These are phyloP conservation scores for Bombycilla garrulus DNA, from an alignment of 2,113 vertebrate species.

Conservation along the genomic window DNA sequence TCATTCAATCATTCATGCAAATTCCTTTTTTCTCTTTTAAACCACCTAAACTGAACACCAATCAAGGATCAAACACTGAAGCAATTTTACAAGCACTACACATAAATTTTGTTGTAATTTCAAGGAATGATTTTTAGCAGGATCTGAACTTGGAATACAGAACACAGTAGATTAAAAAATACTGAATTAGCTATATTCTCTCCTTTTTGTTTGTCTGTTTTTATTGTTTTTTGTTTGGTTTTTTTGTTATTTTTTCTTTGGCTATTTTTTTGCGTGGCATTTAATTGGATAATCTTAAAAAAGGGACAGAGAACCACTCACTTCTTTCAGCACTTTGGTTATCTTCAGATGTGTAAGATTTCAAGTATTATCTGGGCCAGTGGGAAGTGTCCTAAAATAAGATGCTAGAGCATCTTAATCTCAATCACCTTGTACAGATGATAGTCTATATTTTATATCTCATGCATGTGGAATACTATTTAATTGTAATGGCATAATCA, in stretches of 20 bases:
- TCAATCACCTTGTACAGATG: background rate
- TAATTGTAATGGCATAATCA: background rate
- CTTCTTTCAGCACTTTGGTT: background rate
- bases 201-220: background rate
- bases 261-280: background rate
- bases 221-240: rapidly evolving
- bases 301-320: background rate
- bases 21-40: background rate
- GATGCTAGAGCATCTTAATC: background rate
- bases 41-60: background rate
- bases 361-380: background rate
- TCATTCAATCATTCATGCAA: background rate
- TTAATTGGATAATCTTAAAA: background rate
- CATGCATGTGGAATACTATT: background rate
- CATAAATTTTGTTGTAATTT: background rate
- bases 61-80: background rate
- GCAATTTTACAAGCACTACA: background rate
- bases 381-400: background rate
- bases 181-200: background rate
- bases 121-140: background rate
- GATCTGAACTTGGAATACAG: background rate
- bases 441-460: background rate
- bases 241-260: background rate
- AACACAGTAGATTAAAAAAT: background rate
- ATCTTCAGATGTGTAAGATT: background rate